Evolutionary conservation across 2,797 vertebrate genomes (phyloP).

Genomic region (Adelosebastes latens): DNA sequence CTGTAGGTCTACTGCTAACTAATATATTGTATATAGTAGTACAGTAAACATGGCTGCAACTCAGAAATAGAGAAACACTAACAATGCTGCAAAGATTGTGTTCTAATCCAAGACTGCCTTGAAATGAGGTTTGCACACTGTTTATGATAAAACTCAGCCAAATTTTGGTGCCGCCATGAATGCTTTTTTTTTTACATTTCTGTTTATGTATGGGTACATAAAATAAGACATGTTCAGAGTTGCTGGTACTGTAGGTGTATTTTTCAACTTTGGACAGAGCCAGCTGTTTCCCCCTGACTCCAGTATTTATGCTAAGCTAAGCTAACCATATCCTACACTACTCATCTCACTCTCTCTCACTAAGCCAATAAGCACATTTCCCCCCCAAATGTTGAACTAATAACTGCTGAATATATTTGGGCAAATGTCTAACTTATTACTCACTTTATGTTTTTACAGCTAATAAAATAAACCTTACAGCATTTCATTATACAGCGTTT

Average conservation of each 20-base stretch:
- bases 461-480: constrained; percentile 6
- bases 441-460: constrained; percentile 17
- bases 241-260: neutral
- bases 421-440: neutral
- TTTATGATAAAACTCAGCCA: neutral
- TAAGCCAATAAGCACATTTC: neutral
- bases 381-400: neutral
- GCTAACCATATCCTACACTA: constrained; percentile 19
- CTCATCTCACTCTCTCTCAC: neutral
- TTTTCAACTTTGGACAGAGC: neutral
- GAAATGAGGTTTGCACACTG: neutral
- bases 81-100: neutral
- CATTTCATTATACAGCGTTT: neutral
- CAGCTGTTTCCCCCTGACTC: neutral
- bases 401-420: neutral
- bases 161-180: neutral
- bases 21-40: neutral
- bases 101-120: neutral
- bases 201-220: neutral
- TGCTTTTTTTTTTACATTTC: neutral
- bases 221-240: neutral
- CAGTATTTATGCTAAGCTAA: constrained; percentile 18
- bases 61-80: neutral
- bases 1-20: neutral
- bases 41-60: neutral